phyloP scores from a whole-genome alignment of 2,113 vertebrate genomes.

The Erinaceus europaeus region DNA sequence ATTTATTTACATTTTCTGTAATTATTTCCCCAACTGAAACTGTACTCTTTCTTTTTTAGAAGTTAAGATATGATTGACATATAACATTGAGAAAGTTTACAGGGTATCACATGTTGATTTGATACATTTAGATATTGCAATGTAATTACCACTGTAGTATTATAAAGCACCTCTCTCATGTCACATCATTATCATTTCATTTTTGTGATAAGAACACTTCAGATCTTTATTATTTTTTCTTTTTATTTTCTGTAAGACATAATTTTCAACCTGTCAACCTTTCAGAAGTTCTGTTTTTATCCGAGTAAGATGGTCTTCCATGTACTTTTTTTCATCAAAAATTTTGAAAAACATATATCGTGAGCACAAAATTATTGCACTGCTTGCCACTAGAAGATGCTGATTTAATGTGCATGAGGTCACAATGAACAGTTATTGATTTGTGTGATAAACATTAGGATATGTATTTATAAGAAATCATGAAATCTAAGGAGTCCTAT shows the following conservation, averaged over 20 bases:
- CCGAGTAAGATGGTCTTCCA: not conserved
- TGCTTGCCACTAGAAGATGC: not conserved
- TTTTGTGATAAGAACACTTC: not conserved
- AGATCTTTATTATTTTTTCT: not conserved
- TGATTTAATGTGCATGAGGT: not conserved
- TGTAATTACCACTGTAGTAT: not conserved
- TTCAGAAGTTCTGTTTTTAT: constrained; percentile 40
- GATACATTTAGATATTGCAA: not conserved
- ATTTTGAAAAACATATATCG: constrained; percentile 14
- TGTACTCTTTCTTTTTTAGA: not conserved
- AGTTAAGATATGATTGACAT: not conserved
- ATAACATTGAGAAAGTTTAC: not conserved
- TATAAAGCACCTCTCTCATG: not conserved
- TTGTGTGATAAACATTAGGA: not conserved
- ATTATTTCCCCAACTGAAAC: not conserved
- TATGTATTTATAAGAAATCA: not conserved
- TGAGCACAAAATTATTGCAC: constrained; percentile 15
- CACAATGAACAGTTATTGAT: constrained; percentile 9
- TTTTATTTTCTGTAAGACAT: constrained; percentile 16
- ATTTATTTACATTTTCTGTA: not conserved
- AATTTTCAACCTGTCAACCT: constrained; percentile 61
- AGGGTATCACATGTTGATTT: not conserved
- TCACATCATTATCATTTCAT: not conserved
- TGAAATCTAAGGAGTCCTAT: no score
- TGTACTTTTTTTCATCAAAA: constrained; percentile 22